phyloP scores from a whole-genome alignment of 2,113 vertebrate genomes.

The Ellobius talpinus region DNA sequence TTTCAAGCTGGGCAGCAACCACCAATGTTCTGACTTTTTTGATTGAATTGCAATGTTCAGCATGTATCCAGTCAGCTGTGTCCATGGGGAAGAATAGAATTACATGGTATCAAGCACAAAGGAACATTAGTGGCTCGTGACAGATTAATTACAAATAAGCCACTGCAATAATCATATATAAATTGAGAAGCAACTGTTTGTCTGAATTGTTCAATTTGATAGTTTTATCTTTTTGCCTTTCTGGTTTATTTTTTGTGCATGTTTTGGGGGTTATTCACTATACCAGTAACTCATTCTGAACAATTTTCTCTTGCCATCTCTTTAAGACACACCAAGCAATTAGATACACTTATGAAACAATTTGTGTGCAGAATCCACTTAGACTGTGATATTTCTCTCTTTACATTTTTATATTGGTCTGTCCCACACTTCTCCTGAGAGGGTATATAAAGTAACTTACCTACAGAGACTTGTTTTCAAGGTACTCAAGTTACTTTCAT shows the following conservation, averaged over 20 bases:
- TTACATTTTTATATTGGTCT: background rate
- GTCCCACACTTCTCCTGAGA: constrained; percentile 42
- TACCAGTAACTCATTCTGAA: background rate
- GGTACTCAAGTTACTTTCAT: constrained; percentile 39
- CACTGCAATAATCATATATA: background rate
- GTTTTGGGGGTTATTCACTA: background rate
- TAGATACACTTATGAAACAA: constrained; percentile 40
- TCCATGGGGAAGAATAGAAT: background rate
- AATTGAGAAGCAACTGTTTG: background rate
- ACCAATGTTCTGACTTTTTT: background rate
- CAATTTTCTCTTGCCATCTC: constrained; percentile 31
- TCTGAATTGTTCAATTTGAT: background rate
- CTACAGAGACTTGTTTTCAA: constrained; percentile 58
- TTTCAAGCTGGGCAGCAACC: background rate
- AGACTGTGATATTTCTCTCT: background rate
- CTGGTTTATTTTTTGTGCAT: background rate
- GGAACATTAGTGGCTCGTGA: background rate
- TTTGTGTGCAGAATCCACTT: constrained; percentile 47
- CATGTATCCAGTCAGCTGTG: background rate
- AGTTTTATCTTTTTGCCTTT: background rate
- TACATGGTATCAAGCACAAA: background rate
- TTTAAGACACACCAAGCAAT: constrained; percentile 60
- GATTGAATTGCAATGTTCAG: background rate
- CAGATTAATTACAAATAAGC: background rate
- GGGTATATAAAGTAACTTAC: constrained; percentile 58